Base-by-base conservation (phyloP, 2,888 invertebrate species). In the Pyrrhia umbra region DNA sequence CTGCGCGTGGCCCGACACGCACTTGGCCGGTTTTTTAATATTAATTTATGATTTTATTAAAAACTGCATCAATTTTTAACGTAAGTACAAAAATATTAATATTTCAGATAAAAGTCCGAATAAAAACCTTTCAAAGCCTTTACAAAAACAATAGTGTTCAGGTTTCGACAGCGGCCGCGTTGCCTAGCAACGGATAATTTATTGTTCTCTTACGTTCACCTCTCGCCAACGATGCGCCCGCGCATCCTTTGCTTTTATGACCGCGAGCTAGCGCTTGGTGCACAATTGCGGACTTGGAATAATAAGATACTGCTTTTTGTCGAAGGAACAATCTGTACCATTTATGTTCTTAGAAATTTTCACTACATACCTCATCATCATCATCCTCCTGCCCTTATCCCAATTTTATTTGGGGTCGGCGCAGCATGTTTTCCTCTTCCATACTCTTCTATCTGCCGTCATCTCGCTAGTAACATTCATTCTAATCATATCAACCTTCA, bases 171-270 rank as follows among this genome's bases (percentile, higher is more conserved):
- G 63, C 25, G 39, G 37, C 51, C 23, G 59, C 42, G 72, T 79
- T 68, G 79, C 77, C 76, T 65, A 59, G 77, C 79, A 76, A 68
- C 77, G 63, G 66, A 63, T 81, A 79, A 85, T 85, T 84, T 86
- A 85, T 84, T 76, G 78, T 72, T 73, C 75, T 79, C 80, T 80
- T 76, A 73, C 80, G 68, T 77, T 80, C 76, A 67, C 75, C 81
- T 78, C 77, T 77, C 76, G 69, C 73, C 72, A 68, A 66, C 68
- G 59, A 76, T 69, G 72, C 69, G 73, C 60, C 50, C 16, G 81
- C 72, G 75, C 80, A 81, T 81, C 82, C 68, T 75, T 68, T 76
- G 69, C 81, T 70, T 78, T 81, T 81, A 81, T 70, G 79, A 81
- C 75, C 75, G 66, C 76, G 57, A 72, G 79, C 69, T 69, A 77